These are phyloP conservation scores for Pterocles orientalis DNA, from an alignment of 2,113 vertebrate species.

Conservation along the genomic window DNA sequence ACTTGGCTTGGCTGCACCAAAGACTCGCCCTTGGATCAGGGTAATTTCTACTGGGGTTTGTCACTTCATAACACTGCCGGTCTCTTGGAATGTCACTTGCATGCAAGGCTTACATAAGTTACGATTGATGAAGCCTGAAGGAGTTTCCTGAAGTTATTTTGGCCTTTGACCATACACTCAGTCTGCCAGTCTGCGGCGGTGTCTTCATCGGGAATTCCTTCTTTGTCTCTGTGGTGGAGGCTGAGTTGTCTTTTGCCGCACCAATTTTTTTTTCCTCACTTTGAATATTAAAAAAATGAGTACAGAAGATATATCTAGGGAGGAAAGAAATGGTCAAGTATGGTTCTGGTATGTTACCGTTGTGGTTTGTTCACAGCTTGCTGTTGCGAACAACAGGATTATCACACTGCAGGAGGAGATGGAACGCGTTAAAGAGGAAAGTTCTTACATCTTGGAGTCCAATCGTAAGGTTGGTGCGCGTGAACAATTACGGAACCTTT, in stretches of 20 bases:
- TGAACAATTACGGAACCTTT: not conserved
- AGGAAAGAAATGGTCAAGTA: fast-evolving
- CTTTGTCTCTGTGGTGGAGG: not conserved
- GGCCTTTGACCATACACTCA: not conserved
- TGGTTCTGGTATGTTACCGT: fast-evolving
- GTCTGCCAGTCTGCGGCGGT: not conserved
- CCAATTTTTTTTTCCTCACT: not conserved
- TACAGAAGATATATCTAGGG: not conserved
- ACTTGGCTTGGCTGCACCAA: not conserved
- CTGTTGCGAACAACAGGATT: conserved; percentile 97
- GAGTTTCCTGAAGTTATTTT: not conserved
- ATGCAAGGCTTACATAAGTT: fast-evolving
- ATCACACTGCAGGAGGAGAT: conserved; percentile 97
- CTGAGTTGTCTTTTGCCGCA: not conserved
- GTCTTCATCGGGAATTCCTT: not conserved
- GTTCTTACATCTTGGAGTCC: conserved; percentile 87
- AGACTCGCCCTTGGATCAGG: fast-evolving
- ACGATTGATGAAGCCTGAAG: not conserved
- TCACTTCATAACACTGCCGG: not conserved
- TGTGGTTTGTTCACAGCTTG: conserved; percentile 80
- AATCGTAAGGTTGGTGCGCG: conserved; percentile 82
- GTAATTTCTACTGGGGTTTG: not conserved
- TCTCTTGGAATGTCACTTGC: not conserved
- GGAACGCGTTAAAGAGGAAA: conserved; percentile 92
- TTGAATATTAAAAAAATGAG: not conserved